Percentiles rank a stretch among this genome's conserved stretches.
phyloP scores from a whole-genome alignment of 2,888 invertebrate genomes.

The Podabrus alpinus region DNA sequence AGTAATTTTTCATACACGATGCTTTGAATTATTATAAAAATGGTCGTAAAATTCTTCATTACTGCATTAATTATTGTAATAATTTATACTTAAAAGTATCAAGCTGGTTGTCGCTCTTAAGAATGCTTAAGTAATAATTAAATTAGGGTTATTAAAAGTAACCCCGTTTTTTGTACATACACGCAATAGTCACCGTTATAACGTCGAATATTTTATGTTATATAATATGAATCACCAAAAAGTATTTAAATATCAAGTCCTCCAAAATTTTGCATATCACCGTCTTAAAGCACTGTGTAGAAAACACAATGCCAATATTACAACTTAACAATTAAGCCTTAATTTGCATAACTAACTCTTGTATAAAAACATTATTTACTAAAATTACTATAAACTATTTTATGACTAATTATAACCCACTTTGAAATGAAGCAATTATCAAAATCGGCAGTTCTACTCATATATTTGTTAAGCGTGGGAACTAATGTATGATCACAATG shows the following conservation, averaged over 20 bases:
- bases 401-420: not conserved
- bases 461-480: not conserved
- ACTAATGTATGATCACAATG: not conserved
- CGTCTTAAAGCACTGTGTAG: not conserved
- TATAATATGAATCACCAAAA: conserved; percentile 12
- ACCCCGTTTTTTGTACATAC: conserved; percentile 7
- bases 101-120: not conserved
- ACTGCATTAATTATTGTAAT: not conserved
- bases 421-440: not conserved
- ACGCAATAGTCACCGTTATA: conserved; percentile 11
- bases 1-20: no score
- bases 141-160: conserved; percentile 8
- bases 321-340: conserved; percentile 1
- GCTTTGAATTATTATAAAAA: not conserved
- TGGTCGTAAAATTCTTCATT: not conserved
- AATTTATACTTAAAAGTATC: not conserved
- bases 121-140: conserved; percentile 4
- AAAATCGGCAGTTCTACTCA: not conserved
- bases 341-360: conserved; percentile 1
- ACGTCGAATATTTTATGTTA: conserved; percentile 10
- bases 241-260: conserved; percentile 2
- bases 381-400: not conserved
- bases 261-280: conserved; percentile 19
- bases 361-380: conserved; percentile 1
- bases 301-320: not conserved